Percentiles rank a stretch among this genome's conserved stretches.
These are phyloP conservation scores for Gastrophysa polygoni DNA, from an alignment of 2,888 invertebrate species.

Conservation along the genomic window DNA sequence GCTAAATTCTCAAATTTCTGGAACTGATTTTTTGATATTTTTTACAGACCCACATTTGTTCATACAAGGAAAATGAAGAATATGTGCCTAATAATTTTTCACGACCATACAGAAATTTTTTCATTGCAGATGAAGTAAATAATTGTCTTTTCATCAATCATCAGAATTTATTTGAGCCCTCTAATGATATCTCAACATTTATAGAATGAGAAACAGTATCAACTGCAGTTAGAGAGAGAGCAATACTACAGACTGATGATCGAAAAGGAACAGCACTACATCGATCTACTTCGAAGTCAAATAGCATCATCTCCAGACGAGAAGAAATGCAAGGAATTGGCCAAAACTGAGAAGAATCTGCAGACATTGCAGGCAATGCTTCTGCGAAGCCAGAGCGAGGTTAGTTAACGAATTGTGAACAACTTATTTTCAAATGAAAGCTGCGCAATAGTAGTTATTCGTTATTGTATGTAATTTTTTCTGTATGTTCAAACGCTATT, in stretches of 20 bases:
- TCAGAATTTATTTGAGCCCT: no score
- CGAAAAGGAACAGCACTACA: conserved; percentile 83
- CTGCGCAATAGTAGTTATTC: conserved; percentile 26
- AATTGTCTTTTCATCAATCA: no score
- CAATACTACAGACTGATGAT: conserved; percentile 89
- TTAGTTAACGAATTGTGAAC: conserved; percentile 31
- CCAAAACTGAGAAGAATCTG: conserved; percentile 66
- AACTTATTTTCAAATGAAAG: conserved; percentile 18
- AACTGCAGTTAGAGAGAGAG: conserved; percentile 82
- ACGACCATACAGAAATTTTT: no score
- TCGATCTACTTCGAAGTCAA: conserved; percentile 77
- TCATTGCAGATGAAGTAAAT: no score
- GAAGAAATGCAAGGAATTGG: conserved; percentile 61
- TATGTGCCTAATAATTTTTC: no score
- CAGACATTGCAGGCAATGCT: conserved; percentile 67
- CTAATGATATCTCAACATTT: no score
- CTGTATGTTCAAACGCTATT: no score
- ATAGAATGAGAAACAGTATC: conserved; percentile 84
- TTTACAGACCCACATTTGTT: no score
- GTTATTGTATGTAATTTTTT: conserved; percentile 22
- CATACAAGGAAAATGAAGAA: no score
- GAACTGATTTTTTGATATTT: no score
- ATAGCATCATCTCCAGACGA: conserved; percentile 60
- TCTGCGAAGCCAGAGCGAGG: conserved; percentile 52
- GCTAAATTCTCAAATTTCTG: no score